Conservation (phyloP, 2,888 invertebrate genomes). For the Brachynemurus nebulosus region DNA sequence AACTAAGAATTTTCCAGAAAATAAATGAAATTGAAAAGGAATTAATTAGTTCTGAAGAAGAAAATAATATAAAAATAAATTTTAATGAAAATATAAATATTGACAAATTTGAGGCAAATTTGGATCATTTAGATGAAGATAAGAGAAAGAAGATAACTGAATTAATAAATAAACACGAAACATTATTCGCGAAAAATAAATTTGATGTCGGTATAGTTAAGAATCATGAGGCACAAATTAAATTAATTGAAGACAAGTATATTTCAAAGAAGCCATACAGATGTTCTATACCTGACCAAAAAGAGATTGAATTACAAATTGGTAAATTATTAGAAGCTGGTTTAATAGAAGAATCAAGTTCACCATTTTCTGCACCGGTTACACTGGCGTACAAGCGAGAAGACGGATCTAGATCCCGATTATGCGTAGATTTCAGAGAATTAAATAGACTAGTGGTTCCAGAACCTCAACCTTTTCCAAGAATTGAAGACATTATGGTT, state of each 20-base stretch:
- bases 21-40: too few relatives aligned
- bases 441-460: constrained; percentile 11
- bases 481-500: constrained; percentile 13
- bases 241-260: constrained; percentile 16
- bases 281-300: constrained; percentile 17
- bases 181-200: constrained; percentile 19
- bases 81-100: constrained; percentile 14
- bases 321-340: constrained; percentile 16
- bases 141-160: constrained; percentile 13
- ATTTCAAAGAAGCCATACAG: constrained; percentile 16
- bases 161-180: constrained; percentile 17
- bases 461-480: constrained; percentile 14
- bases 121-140: constrained; percentile 13
- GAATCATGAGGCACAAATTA: constrained; percentile 17
- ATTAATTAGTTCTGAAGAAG: constrained; percentile 13
- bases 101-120: constrained; percentile 12
- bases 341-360: constrained; percentile 19
- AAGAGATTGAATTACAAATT: constrained; percentile 20
- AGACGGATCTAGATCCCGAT: constrained; percentile 15
- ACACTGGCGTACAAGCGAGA: constrained; percentile 16
- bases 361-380: constrained; percentile 18
- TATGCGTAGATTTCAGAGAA: constrained; percentile 13
- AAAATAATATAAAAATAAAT: constrained; percentile 18
- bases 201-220: constrained; percentile 19
- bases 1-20: constrained; percentile 16